phyloP scores from a whole-genome alignment of 1,140 invertebrate species.

The Brachionus rubens region DNA sequence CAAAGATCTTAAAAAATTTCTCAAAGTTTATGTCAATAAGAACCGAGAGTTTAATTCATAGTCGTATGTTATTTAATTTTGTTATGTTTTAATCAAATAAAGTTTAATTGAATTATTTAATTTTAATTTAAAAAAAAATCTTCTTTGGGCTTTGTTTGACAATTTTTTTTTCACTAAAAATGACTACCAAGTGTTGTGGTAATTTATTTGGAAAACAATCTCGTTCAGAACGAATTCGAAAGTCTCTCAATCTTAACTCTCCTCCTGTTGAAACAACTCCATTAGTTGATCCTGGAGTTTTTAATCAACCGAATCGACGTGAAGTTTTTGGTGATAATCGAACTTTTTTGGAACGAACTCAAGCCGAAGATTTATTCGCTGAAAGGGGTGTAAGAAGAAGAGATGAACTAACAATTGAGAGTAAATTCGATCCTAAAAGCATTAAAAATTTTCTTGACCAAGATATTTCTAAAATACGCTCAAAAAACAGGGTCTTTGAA shows the following conservation, averaged over 20 bases:
- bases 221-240: not conserved
- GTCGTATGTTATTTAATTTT: slow-evolving; percentile 10
- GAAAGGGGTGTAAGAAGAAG: not conserved
- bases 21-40: too few species aligned
- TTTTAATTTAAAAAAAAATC: not conserved
- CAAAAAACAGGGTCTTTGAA: slow-evolving; percentile 7
- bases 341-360: not conserved
- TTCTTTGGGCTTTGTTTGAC: not conserved
- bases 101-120: too few species aligned
- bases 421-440: not conserved
- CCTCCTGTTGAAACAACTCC: not conserved
- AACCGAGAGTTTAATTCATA: too few species aligned
- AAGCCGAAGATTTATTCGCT: not conserved
- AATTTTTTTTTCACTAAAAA: not conserved
- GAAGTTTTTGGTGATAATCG: not conserved
- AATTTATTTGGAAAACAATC: not conserved
- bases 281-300: not conserved
- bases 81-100: not conserved
- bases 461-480: not conserved
- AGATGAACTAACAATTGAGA: slow-evolving; percentile 6
- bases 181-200: not conserved
- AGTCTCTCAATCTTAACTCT: not conserved
- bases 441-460: slow-evolving; percentile 14
- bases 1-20: too few species aligned
- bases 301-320: not conserved